Evolutionary conservation across 2,113 vertebrate genomes (phyloP).

Genomic region (Apteryx mantelli): DNA sequence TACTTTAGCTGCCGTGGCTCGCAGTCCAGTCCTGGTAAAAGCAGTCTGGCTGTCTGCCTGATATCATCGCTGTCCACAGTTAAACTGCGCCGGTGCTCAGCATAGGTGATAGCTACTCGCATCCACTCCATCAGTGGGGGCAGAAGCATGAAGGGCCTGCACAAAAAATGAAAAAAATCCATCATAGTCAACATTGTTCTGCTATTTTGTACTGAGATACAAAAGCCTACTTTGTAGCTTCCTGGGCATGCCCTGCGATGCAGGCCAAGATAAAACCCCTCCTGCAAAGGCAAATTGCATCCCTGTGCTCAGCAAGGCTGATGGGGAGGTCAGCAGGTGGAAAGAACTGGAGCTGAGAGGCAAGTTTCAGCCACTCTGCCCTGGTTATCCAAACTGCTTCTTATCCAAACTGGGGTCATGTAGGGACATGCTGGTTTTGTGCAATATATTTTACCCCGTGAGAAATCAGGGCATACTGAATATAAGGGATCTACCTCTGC

Average conservation of each 20-base stretch:
- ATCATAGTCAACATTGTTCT: rapidly evolving
- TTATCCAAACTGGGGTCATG: neutral
- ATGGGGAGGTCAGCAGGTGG: neutral
- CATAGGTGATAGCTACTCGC: conserved; percentile 94
- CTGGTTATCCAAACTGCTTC: neutral
- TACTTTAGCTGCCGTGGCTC: conserved; percentile 97
- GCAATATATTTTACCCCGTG: neutral
- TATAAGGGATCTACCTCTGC: neutral
- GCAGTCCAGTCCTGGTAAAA: conserved; percentile 94
- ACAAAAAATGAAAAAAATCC: neutral
- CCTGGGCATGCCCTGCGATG: neutral
- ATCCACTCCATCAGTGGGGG: conserved; percentile 99
- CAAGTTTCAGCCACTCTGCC: neutral
- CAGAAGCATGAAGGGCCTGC: conserved; percentile 93
- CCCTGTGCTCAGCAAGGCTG: neutral
- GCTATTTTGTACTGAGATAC: rapidly evolving
- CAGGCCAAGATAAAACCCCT: neutral
- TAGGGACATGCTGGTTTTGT: rapidly evolving
- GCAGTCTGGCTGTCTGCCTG: conserved; percentile 91
- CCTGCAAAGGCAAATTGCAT: neutral
- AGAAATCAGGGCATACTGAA: neutral
- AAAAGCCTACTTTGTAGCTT: rapidly evolving
- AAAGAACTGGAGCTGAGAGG: neutral
- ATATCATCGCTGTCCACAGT: conserved; percentile 96
- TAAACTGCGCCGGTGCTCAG: conserved; percentile 93